Conservation (phyloP, 2,113 vertebrate genomes). For the Aphyosemion australe region DNA sequence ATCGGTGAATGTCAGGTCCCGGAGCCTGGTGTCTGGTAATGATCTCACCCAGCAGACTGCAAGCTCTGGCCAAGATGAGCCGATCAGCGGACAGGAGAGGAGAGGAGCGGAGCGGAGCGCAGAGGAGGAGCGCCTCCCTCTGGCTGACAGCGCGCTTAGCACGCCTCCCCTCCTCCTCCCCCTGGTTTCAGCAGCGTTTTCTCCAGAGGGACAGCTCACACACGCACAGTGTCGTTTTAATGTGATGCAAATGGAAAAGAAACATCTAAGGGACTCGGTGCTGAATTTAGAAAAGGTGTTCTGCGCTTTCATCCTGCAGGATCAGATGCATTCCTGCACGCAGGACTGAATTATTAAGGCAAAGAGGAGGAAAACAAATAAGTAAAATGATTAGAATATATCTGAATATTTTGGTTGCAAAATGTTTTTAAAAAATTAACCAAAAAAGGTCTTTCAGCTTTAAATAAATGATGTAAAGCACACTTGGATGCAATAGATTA, state of each 20-base stretch:
- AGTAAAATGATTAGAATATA: too few relatives aligned
- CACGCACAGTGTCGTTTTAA: slow-evolving; percentile 28
- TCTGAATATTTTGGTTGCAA: too few relatives aligned
- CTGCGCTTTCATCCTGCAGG: not conserved
- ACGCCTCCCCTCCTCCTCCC: slow-evolving; percentile 29
- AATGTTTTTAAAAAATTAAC: too few relatives aligned
- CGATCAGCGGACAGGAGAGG: slow-evolving; percentile 27
- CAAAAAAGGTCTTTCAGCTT: too few relatives aligned
- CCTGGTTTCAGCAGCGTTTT: slow-evolving; percentile 26
- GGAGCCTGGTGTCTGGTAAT: slow-evolving; percentile 79
- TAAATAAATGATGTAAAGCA: too few relatives aligned
- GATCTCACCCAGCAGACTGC: slow-evolving; percentile 79
- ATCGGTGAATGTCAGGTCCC: slow-evolving; percentile 77
- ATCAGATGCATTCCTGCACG: not conserved
- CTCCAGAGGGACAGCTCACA: slow-evolving; percentile 32
- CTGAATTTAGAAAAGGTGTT: slow-evolving; percentile 4
- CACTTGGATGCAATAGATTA: too few relatives aligned
- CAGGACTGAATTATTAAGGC: too few relatives aligned
- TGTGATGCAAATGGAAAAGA: slow-evolving; percentile 21
- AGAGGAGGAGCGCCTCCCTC: slow-evolving; percentile 75
- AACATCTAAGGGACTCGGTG: slow-evolving; percentile 39
- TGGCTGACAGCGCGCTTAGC: slow-evolving; percentile 50
- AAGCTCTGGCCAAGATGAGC: slow-evolving; percentile 49
- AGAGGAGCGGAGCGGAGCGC: slow-evolving; percentile 49
- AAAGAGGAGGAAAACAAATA: too few relatives aligned